Evolutionary conservation across 2,797 vertebrate species (phyloP).

Genomic region (Danio albolineatus): DNA sequence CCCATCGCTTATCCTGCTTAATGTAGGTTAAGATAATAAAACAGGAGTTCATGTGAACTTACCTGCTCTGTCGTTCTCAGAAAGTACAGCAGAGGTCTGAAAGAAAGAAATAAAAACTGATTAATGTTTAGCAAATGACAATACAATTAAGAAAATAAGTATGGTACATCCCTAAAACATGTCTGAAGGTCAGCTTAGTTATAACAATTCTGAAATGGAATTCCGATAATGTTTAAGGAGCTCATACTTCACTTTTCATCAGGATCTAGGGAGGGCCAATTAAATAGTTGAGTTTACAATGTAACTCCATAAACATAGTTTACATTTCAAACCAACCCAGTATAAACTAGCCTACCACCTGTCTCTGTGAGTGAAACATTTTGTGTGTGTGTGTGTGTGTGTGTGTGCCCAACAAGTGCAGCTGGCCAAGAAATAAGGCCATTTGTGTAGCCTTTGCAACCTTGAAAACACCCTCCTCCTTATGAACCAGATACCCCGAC

Average conservation of each 20-base stretch:
- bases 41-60: conserved; percentile 53
- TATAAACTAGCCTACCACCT: conserved; percentile 20
- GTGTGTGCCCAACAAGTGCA: conserved; percentile 13
- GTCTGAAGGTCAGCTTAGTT: conserved; percentile 8
- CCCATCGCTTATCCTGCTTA: neutral
- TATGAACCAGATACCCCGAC: neutral
- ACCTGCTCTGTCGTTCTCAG: conserved; percentile 75
- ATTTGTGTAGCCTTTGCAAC: conserved; percentile 37
- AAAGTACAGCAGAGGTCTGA: conserved; percentile 65
- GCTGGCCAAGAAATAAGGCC: conserved; percentile 38
- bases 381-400: conserved; percentile 25
- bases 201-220: neutral
- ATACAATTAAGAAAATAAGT: conserved; percentile 7
- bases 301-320: conserved; percentile 16
- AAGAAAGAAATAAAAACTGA: conserved; percentile 57
- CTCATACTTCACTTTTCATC: conserved; percentile 25
- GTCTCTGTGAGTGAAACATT: conserved; percentile 8
- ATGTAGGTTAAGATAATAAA: neutral
- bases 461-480: conserved; percentile 20
- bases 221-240: neutral
- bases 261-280: neutral
- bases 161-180: neutral
- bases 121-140: neutral
- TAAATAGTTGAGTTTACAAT: conserved; percentile 24
- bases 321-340: conserved; percentile 40